phyloP scores from a whole-genome alignment of 2,113 vertebrate genomes.

The Ophiodon elongatus region DNA sequence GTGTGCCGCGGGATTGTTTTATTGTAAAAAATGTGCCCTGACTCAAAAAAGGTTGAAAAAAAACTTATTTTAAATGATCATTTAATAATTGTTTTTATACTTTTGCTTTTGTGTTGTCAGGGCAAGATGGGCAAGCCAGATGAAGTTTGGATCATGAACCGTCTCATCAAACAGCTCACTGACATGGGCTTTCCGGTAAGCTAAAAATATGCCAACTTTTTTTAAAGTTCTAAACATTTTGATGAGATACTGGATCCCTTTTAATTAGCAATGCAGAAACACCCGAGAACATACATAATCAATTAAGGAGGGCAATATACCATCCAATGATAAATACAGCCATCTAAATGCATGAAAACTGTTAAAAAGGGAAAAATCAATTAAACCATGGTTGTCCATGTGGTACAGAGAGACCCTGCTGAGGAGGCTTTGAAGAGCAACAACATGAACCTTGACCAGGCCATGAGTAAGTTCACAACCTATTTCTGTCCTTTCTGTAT shows the following conservation, averaged over 20 bases:
- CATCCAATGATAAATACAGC: not conserved
- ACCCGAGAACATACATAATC: not conserved
- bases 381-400: not conserved
- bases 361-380: not conserved
- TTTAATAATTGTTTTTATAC: not conserved
- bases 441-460: slow-evolving; percentile 99
- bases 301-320: not conserved
- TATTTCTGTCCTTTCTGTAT: not conserved
- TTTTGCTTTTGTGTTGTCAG: slow-evolving; percentile 74
- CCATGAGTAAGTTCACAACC: slow-evolving; percentile 92
- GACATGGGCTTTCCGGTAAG: slow-evolving; percentile 99
- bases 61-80: no score
- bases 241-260: not conserved
- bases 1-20: no score
- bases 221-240: not conserved
- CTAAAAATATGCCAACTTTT: not conserved
- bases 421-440: slow-evolving; percentile 99
- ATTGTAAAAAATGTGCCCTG: no score
- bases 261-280: not conserved
- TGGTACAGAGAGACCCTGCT: slow-evolving; percentile 94
- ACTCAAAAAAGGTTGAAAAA: no score
- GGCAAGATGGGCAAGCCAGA: slow-evolving; percentile 94
- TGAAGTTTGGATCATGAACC: slow-evolving; percentile 96
- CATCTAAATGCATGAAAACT: not conserved
- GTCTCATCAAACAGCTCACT: slow-evolving; percentile 97